Percentiles rank a stretch among this genome's conserved stretches.
Evolutionary conservation across 2,113 vertebrate species (phyloP).

Genomic region (Megaptera novaeangliae): DNA sequence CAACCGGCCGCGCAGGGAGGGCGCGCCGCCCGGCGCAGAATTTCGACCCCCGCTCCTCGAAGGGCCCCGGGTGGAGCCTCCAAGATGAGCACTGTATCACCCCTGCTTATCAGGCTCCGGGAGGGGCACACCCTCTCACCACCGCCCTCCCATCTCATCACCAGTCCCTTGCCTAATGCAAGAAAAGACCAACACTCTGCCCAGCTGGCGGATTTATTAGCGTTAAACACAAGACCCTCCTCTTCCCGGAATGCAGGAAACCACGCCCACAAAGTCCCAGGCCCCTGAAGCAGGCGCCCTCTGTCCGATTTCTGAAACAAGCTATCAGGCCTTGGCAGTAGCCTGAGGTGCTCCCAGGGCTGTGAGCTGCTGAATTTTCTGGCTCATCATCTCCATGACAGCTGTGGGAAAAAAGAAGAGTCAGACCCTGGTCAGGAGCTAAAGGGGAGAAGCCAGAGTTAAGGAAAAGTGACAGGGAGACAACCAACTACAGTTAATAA

Average conservation of each 20-base stretch:
- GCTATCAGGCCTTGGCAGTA: conserved; percentile 84
- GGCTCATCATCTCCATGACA: conserved; percentile 93
- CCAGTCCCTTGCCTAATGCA: not conserved
- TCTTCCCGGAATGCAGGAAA: not conserved
- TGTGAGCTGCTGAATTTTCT: conserved; percentile 94
- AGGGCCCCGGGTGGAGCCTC: too few species aligned
- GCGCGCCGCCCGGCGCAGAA: fast-evolving
- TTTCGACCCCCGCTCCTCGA: not conserved
- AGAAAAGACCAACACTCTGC: conserved; percentile 19
- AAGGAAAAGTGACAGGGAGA: not conserved
- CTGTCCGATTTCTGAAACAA: not conserved
- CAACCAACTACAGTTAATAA: not conserved
- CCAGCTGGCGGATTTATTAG: conserved; percentile 64
- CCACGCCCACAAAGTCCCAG: not conserved
- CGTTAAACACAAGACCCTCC: not conserved
- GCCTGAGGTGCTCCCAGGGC: conserved; percentile 85
- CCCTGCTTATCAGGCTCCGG: too few species aligned
- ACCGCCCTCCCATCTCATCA: not conserved
- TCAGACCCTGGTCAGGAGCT: not conserved
- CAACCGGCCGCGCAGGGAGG: fast-evolving
- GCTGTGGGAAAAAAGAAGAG: conserved; percentile 77
- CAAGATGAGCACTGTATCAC: fast-evolving
- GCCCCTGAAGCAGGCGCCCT: not conserved
- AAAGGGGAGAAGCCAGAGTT: not conserved
- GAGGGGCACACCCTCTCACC: too few species aligned